Conservation (phyloP, 2,797 vertebrate genomes). For the Sciaenops ocellatus region DNA sequence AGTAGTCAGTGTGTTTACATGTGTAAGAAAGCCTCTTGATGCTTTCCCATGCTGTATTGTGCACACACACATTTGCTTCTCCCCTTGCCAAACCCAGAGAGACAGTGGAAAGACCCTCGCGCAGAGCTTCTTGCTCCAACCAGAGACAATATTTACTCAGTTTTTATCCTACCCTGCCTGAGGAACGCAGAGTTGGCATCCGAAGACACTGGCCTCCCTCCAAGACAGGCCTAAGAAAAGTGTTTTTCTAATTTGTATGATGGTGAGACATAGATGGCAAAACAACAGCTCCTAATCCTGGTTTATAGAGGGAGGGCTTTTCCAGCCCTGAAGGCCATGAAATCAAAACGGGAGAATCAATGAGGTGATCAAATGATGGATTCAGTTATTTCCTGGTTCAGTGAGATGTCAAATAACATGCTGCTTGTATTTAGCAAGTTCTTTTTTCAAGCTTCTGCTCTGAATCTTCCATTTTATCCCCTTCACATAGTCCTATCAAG, state of each 20-base stretch:
- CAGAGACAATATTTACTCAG: conserved; percentile 69
- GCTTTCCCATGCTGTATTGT: conserved; percentile 3
- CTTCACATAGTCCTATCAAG: neutral
- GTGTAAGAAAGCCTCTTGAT: conserved; percentile 2
- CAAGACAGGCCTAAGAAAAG: conserved; percentile 58
- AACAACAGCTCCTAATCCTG: conserved; percentile 61
- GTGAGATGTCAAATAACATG: conserved; percentile 71
- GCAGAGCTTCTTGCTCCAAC: conserved; percentile 27
- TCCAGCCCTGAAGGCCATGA: conserved; percentile 55
- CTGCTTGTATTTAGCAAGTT: conserved; percentile 46
- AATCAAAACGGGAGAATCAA: conserved; percentile 70
- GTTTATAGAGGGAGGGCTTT: conserved; percentile 49
- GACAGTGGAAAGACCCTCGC: conserved; percentile 33
- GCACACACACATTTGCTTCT: conserved; percentile 9
- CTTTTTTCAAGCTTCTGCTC: conserved; percentile 18
- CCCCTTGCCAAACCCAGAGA: conserved; percentile 28
- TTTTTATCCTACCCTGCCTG: conserved; percentile 56
- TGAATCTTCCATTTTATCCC: conserved; percentile 6
- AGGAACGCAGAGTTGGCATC: conserved; percentile 61
- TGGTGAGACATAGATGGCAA: conserved; percentile 42
- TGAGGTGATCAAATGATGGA: conserved; percentile 71
- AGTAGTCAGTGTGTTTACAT: conserved; percentile 1
- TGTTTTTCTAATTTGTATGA: conserved; percentile 69
- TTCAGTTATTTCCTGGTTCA: conserved; percentile 76
- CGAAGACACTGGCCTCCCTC: conserved; percentile 60